Evolutionary conservation across 2,888 invertebrate genomes (phyloP), one percentile per base, ranked within the genome.

Genomic region (Lathronympha strigana): DNA sequence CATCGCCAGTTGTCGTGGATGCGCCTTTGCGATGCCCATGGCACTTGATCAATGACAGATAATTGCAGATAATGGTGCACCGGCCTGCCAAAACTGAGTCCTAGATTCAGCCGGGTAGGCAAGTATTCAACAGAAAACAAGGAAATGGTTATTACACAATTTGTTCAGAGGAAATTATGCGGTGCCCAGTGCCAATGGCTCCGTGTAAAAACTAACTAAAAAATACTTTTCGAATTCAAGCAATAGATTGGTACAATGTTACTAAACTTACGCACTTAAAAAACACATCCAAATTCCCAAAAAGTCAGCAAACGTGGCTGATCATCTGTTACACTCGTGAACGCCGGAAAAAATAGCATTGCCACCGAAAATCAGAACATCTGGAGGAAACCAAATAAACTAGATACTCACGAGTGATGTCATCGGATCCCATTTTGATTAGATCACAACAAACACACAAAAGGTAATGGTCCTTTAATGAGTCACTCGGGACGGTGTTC

Each of bases 371-470:
- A 45, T 4, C 33, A 17, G 36, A 63, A 43, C 21, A 61, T 69
- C 64, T 66, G 66, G 50, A 70, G 71, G 67, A 68, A 61, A 63
- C 8, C 6, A 43, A 47, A 13, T 47, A n/a, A 63, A 68, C 33
- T 51, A 25, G 57, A 68, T 61, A 87, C 89, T 89, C 76, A 89
- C 89, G 71, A 68, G 83, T 82, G 73, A 87, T 77, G 72, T 84
- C 82, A 72, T 73, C 81, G 68, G 84, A 77, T 72, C 79, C 84
- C 90, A 90, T 89, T 78, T 73, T 80, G 58, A 73, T 63, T 66
- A 67, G 64, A 68, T 40, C 73, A 77, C 76, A 75, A 72, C 68
- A 66, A 77, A 71, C 75, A 74, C 73, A 68, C 68, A 76, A 73
- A 72, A 70, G 70, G 70, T 62, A 64, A 66, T 69, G 70, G 71